These are phyloP conservation scores for Gymnoscelis rufifasciata DNA, from an alignment of 2,888 invertebrate species.

Conservation along the genomic window DNA sequence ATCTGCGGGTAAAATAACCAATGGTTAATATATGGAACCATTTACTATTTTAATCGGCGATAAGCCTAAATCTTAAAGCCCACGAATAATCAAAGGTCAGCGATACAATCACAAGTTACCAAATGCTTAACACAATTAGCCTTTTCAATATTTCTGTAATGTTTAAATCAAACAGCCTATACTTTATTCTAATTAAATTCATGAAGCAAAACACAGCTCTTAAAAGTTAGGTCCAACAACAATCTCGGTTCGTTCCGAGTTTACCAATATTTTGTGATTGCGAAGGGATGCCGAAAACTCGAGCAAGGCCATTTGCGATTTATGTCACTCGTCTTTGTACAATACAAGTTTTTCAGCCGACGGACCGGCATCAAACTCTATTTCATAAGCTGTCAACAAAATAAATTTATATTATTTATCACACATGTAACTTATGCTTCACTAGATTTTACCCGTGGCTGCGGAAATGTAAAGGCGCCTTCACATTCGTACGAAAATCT, in stretches of 20 bases:
- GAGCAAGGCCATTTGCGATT: constrained; percentile 35
- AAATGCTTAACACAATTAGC: too few species aligned
- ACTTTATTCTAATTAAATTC: not conserved
- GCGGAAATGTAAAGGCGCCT: too few species aligned
- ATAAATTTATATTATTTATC: not conserved
- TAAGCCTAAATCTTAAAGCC: too few species aligned
- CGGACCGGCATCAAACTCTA: not conserved
- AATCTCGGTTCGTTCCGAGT: constrained; percentile 42
- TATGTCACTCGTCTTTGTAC: constrained; percentile 32
- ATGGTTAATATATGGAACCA: too few species aligned
- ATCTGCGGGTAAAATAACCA: too few species aligned
- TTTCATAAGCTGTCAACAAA: not conserved
- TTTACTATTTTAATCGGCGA: too few species aligned
- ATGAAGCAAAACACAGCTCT: constrained; percentile 22
- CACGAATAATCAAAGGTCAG: too few species aligned
- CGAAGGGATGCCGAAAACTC: constrained; percentile 34
- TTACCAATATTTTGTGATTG: constrained; percentile 42
- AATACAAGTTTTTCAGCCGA: constrained; percentile 26
- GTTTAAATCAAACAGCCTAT: constrained; percentile 5
- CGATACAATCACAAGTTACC: too few species aligned
- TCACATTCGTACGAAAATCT: too few species aligned
- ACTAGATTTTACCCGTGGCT: too few species aligned
- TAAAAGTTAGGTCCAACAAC: constrained; percentile 37
- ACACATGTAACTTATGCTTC: too few species aligned
- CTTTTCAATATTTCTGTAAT: not conserved